A percentile compares a stretch with the other conserved stretches of the same genome.
phyloP scores from a whole-genome alignment of 2,797 vertebrate genomes.

The Tangara arthus region DNA sequence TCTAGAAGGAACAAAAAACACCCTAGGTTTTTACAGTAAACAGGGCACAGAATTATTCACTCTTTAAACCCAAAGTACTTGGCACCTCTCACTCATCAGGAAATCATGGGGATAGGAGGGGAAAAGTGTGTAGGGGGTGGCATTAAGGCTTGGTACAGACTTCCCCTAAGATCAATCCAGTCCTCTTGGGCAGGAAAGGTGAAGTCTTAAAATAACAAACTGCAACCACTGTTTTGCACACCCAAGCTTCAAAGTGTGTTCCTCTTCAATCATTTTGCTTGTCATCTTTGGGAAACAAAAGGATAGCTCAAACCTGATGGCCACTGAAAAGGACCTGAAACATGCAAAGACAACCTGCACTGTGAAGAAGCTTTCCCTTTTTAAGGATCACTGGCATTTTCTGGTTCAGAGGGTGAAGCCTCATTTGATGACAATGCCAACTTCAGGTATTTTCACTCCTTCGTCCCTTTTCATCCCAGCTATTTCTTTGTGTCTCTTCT shows the following conservation, averaged over 20 bases:
- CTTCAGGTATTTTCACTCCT: not conserved
- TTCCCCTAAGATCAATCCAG: not conserved
- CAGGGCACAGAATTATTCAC: not conserved
- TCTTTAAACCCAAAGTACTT: not conserved
- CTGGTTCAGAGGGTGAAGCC: not conserved
- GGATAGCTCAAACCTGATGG: not conserved
- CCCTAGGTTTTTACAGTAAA: not conserved
- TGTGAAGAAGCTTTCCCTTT: not conserved
- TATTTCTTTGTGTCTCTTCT: not conserved
- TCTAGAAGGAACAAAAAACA: not conserved
- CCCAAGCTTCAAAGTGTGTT: not conserved
- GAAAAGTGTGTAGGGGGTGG: not conserved
- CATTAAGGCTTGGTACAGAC: not conserved
- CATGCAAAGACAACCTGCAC: not conserved
- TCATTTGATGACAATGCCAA: not conserved
- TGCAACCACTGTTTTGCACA: not conserved
- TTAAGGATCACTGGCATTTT: not conserved
- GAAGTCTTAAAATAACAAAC: not conserved
- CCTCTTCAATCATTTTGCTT: not conserved
- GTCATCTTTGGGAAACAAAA: not conserved
- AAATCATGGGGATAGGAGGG: rapidly evolving
- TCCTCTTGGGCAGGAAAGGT: not conserved
- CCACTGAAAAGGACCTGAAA: not conserved
- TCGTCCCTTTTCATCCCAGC: not conserved
- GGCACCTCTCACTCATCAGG: not conserved